A percentile compares a stretch with the other conserved stretches of the same genome.
Conservation (phyloP, 2,113 vertebrate species). For the Nansenia antarctica region DNA sequence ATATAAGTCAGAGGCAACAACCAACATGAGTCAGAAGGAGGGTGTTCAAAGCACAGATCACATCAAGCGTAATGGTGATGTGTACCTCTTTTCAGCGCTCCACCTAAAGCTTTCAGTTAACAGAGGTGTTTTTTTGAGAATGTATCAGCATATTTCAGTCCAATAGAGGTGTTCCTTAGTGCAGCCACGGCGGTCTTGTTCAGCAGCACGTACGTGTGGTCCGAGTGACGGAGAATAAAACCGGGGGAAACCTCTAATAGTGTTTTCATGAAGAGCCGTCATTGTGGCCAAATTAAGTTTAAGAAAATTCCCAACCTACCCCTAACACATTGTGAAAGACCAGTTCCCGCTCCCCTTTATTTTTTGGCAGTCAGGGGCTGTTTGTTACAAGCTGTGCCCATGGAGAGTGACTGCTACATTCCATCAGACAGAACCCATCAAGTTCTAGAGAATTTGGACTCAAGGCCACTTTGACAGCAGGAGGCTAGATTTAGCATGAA, state of each 20-base stretch:
- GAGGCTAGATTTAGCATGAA: neutral
- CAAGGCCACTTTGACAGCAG: neutral
- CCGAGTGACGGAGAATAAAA: neutral
- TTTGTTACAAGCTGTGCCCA: conserved; percentile 27
- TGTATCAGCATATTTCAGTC: neutral
- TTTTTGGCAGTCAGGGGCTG: conserved; percentile 24
- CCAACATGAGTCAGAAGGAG: conserved; percentile 32
- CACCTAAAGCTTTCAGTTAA: neutral
- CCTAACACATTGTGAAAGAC: conserved; percentile 37
- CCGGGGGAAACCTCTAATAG: neutral
- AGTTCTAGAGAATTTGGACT: conserved; percentile 13
- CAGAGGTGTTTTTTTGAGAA: neutral
- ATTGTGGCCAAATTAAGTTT: conserved; percentile 45
- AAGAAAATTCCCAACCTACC: conserved; percentile 48
- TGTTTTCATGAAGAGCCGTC: conserved; percentile 29
- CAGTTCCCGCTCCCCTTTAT: conserved; percentile 18
- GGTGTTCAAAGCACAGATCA: conserved; percentile 20
- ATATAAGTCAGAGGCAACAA: conserved; percentile 18
- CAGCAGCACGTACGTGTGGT: neutral
- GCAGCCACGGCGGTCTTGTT: neutral
- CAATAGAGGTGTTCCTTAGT: neutral
- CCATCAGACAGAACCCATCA: conserved; percentile 29
- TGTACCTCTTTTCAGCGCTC: neutral
- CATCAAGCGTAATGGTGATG: neutral
- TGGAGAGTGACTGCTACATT: conserved; percentile 32